Conservation (phyloP, 2,113 vertebrate species). For the Synodontis membranacea region DNA sequence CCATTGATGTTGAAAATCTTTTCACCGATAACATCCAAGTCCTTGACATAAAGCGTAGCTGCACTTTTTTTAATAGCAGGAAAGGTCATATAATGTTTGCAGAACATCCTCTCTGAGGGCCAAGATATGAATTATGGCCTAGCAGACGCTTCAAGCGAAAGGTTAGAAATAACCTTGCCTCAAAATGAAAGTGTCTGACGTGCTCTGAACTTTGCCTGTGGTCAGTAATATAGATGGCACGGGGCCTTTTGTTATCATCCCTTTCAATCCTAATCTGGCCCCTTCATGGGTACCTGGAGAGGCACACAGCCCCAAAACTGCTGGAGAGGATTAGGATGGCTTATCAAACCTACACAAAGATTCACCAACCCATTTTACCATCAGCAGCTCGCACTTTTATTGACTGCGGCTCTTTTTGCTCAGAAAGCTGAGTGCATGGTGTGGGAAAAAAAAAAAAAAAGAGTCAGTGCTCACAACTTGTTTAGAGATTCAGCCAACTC, state of each 20-base stretch:
- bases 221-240: slow-evolving; percentile 44
- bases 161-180: slow-evolving; percentile 25
- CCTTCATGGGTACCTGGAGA: slow-evolving; percentile 31
- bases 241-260: slow-evolving; percentile 21
- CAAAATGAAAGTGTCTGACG: slow-evolving; percentile 32
- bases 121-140: slow-evolving; percentile 22
- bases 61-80: slow-evolving; percentile 2
- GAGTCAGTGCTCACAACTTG: background rate
- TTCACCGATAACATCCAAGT: background rate
- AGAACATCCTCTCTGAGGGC: background rate
- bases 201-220: slow-evolving; percentile 30
- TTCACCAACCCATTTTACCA: slow-evolving; percentile 36
- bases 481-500: background rate
- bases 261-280: slow-evolving; percentile 45
- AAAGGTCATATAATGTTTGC: slow-evolving; percentile 34
- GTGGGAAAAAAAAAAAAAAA: background rate
- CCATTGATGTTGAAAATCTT: background rate
- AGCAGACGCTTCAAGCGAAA: slow-evolving; percentile 16
- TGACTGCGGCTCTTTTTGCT: background rate
- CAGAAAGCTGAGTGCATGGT: slow-evolving; percentile 4
- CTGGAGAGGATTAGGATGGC: slow-evolving; percentile 48
- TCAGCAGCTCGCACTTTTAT: slow-evolving; percentile 30
- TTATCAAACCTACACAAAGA: slow-evolving; percentile 54
- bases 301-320: slow-evolving; percentile 27
- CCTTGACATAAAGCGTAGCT: background rate